Percentiles rank a stretch among this genome's conserved stretches.
phyloP scores from a whole-genome alignment of 2,797 vertebrate genomes.

The Brachyalestes nurse region DNA sequence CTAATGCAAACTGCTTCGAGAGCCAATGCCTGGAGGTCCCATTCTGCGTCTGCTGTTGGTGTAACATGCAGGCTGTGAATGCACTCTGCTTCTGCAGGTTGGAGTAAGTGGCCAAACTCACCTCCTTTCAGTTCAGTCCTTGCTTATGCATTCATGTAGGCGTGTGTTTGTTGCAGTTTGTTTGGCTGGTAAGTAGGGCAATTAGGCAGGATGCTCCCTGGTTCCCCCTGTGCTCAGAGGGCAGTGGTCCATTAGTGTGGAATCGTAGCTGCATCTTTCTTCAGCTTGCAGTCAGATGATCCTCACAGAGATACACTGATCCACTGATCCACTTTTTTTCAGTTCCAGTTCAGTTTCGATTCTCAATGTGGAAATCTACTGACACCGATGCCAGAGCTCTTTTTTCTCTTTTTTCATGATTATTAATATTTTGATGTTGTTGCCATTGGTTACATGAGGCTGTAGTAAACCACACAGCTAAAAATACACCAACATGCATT shows the following conservation, averaged over 20 bases:
- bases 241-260: conserved; percentile 61
- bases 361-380: too few relatives aligned
- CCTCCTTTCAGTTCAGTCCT: not conserved
- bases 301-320: conserved; percentile 3
- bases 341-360: too few relatives aligned
- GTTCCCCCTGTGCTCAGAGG: conserved; percentile 47
- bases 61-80: conserved; percentile 26
- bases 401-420: too few relatives aligned
- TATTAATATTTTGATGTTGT: too few relatives aligned
- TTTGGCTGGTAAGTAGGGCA: conserved; percentile 40
- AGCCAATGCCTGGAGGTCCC: conserved; percentile 39
- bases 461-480: too few relatives aligned
- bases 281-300: conserved; percentile 57
- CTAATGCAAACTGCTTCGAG: conserved; percentile 69
- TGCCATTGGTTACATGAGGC: too few relatives aligned
- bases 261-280: conserved; percentile 51
- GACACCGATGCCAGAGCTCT: too few relatives aligned
- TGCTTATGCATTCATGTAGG: conserved; percentile 33
- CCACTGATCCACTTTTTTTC: too few relatives aligned
- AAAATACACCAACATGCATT: too few relatives aligned
- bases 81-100: conserved; percentile 28
- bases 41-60: conserved; percentile 14
- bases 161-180: conserved; percentile 41
- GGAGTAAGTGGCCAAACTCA: conserved; percentile 31
- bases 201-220: conserved; percentile 43